These are phyloP conservation scores for Fratercula arctica DNA, from an alignment of 2,797 vertebrate genomes.

Conservation along the genomic window DNA sequence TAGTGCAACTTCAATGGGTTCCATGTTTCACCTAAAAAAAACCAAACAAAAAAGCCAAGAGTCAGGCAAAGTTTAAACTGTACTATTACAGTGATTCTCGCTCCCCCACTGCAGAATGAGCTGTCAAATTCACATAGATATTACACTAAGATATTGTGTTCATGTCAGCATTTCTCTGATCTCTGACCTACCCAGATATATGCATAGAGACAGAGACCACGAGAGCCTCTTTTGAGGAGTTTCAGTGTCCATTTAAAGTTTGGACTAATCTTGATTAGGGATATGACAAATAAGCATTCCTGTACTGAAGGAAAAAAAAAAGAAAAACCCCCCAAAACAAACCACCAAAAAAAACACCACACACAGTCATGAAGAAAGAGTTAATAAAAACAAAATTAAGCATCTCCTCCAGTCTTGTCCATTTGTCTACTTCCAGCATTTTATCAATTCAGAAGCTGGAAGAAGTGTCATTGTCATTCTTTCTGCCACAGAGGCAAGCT, in stretches of 20 bases:
- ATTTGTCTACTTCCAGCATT: not conserved
- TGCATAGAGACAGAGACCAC: too few relatives aligned
- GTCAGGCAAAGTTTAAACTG: not conserved
- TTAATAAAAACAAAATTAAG: not conserved
- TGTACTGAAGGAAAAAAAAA: not conserved
- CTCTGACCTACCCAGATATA: too few relatives aligned
- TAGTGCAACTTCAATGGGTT: conserved; percentile 96
- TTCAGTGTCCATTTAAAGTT: too few relatives aligned
- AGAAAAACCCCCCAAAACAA: not conserved
- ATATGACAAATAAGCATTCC: not conserved
- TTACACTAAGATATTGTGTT: too few relatives aligned
- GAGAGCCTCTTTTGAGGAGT: too few relatives aligned
- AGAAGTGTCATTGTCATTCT: not conserved
- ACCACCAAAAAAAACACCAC: not conserved
- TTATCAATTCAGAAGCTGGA: not conserved
- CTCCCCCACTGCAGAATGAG: too few relatives aligned
- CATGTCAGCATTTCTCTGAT: too few relatives aligned
- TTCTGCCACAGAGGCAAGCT: not conserved
- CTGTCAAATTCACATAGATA: too few relatives aligned
- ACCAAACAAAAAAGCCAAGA: not conserved
- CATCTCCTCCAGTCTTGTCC: not conserved
- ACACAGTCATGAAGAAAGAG: not conserved
- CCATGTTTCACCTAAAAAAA: conserved; percentile 90
- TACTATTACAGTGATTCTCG: not conserved
- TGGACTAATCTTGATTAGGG: not conserved